Conservation (phyloP, 1,140 invertebrate species). For the Oedothorax gibbosus region DNA sequence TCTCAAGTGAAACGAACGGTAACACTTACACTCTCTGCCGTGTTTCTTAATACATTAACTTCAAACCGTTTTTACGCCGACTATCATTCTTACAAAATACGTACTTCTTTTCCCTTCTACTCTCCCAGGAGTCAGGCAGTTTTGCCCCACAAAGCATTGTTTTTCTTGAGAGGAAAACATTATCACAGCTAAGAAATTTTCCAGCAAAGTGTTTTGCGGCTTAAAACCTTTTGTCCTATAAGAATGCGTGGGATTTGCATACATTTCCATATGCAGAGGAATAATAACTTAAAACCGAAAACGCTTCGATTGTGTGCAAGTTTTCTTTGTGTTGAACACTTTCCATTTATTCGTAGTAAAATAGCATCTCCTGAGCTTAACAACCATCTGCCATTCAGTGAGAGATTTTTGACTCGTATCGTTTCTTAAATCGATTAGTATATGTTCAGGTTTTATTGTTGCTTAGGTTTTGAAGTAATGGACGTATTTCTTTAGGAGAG, state of each 20-base stretch:
- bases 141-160: neutral
- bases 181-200: conserved; percentile 14
- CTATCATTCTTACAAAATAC: neutral
- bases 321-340: conserved; percentile 12
- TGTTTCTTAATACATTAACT: conserved; percentile 11
- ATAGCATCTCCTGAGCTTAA: neutral
- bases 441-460: conserved; percentile 31
- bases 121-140: neutral
- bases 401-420: conserved; percentile 27
- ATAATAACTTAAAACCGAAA: conserved; percentile 13
- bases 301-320: conserved; percentile 29
- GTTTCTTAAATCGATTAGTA: conserved; percentile 44
- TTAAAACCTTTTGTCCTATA: conserved; percentile 31
- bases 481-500: no score
- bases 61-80: neutral
- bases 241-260: conserved; percentile 25
- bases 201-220: neutral
- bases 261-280: conserved; percentile 43
- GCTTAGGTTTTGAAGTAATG: no score
- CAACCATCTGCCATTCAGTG: conserved; percentile 32
- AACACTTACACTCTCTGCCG: neutral
- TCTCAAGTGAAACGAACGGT: neutral
- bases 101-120: neutral
- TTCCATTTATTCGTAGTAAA: conserved; percentile 4
- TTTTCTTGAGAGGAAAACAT: neutral